Conservation (phyloP, 2,888 invertebrate species). For the Nipponacmea schrenckii region DNA sequence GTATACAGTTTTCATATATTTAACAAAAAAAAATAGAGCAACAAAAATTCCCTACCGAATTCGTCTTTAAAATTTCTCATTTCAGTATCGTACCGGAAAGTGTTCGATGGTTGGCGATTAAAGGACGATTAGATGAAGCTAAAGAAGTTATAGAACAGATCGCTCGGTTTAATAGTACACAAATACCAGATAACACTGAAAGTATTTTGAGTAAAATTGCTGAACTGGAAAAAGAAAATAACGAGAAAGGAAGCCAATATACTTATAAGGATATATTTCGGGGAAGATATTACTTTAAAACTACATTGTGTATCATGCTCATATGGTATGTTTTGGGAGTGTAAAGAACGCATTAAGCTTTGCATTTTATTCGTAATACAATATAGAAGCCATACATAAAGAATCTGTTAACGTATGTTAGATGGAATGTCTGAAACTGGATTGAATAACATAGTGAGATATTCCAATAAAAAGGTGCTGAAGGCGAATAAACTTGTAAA, state of each 20-base stretch:
- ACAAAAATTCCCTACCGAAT: no score
- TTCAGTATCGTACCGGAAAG: constrained; percentile 43
- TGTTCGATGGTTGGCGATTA: constrained; percentile 39
- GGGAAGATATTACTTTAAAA: background rate
- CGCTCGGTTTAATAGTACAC: constrained; percentile 32
- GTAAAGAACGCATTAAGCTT: no score
- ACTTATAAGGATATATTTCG: constrained; percentile 16
- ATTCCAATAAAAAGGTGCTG: no score
- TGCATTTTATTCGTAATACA: no score
- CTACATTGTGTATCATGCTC: background rate
- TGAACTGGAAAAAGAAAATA: background rate
- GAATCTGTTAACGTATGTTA: no score
- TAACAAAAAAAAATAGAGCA: no score
- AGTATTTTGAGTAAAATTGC: constrained; percentile 18
- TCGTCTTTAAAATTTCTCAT: constrained; percentile 7
- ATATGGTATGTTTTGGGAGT: constrained; percentile 12
- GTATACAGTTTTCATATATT: no score
- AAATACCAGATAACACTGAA: constrained; percentile 29
- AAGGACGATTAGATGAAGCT: constrained; percentile 31
- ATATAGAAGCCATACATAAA: no score
- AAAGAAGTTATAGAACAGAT: constrained; percentile 28
- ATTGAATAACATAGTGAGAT: no score
- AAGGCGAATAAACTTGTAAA: no score
- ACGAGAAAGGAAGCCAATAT: constrained; percentile 1
- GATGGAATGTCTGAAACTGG: no score